A percentile compares a stretch with the other conserved stretches of the same genome.
These are phyloP conservation scores for Phaenicophaeus curvirostris DNA, from an alignment of 2,797 vertebrate species.

Conservation along the genomic window DNA sequence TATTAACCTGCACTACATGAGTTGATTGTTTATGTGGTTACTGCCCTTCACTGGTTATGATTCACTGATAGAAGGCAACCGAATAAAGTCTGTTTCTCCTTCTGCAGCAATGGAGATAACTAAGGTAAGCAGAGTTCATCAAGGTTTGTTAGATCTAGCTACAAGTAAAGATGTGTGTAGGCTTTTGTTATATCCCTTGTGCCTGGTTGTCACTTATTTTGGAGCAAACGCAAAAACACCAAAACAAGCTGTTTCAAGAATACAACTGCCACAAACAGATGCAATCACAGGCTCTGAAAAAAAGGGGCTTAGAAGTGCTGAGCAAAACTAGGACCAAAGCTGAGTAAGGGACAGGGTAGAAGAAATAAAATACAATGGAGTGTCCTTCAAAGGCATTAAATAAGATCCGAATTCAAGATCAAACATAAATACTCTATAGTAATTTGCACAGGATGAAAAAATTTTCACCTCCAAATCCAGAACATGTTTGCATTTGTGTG, in stretches of 20 bases:
- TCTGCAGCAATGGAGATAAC: neutral
- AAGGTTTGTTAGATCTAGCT: neutral
- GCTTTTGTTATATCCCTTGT: neutral
- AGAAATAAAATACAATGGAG: neutral
- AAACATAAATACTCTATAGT: neutral
- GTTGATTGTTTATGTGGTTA: neutral
- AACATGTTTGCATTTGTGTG: neutral
- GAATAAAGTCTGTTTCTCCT: neutral
- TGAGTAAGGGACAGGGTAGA: neutral
- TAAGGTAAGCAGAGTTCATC: neutral
- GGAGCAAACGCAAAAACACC: neutral
- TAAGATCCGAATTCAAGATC: neutral
- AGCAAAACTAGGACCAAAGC: neutral
- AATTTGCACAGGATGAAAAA: neutral
- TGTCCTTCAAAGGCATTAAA: neutral
- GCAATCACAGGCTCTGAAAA: neutral
- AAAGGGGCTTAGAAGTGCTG: neutral
- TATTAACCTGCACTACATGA: neutral
- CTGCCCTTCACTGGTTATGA: neutral
- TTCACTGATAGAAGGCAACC: neutral
- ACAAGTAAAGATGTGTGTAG: neutral
- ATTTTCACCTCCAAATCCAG: neutral
- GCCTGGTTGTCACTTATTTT: neutral
- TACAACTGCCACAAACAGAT: neutral
- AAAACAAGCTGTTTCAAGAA: neutral